Evolutionary conservation across 2,888 invertebrate species (phyloP).

Genomic region (Pyrocoelia pectoralis): DNA sequence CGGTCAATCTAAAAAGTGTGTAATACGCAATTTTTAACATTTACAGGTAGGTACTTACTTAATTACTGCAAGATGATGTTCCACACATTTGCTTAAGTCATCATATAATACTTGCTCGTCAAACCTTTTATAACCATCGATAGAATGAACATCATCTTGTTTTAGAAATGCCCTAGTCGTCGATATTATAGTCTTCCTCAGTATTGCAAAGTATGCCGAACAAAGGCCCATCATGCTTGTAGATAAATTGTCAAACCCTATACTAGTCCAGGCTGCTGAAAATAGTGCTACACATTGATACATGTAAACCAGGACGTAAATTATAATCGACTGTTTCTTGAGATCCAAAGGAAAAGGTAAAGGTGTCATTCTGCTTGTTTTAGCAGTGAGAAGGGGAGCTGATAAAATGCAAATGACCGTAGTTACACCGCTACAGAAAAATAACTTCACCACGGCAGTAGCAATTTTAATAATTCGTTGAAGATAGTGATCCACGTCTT

Average conservation of each 20-base stretch:
- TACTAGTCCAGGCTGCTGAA: conserved; percentile 41
- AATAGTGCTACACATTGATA: conserved; percentile 31
- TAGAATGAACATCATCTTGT: too few species aligned
- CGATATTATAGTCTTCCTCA: conserved; percentile 39
- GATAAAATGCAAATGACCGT: conserved; percentile 16
- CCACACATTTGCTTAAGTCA: conserved; percentile 37
- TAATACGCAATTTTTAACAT: neutral
- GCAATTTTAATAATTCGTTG: conserved; percentile 15
- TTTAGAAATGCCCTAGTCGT: conserved; percentile 14
- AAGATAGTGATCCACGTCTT: conserved; percentile 17
- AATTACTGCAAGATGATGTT: conserved; percentile 42
- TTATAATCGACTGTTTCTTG: conserved; percentile 1
- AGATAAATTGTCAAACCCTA: conserved; percentile 46
- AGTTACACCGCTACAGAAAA: conserved; percentile 21
- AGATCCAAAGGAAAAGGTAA: conserved; percentile 22
- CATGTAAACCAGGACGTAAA: conserved; percentile 15
- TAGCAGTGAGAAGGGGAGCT: conserved; percentile 4
- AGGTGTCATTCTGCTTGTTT: conserved; percentile 14
- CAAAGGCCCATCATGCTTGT: conserved; percentile 44
- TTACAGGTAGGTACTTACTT: conserved; percentile 29
- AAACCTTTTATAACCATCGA: conserved; percentile 13
- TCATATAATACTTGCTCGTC: conserved; percentile 13
- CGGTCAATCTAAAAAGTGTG: conserved; percentile 38
- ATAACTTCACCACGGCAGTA: conserved; percentile 12
- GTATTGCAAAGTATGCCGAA: conserved; percentile 44